These are phyloP conservation scores for Lanistes nyassanus DNA, from an alignment of 1,140 invertebrate genomes.

Conservation along the genomic window DNA sequence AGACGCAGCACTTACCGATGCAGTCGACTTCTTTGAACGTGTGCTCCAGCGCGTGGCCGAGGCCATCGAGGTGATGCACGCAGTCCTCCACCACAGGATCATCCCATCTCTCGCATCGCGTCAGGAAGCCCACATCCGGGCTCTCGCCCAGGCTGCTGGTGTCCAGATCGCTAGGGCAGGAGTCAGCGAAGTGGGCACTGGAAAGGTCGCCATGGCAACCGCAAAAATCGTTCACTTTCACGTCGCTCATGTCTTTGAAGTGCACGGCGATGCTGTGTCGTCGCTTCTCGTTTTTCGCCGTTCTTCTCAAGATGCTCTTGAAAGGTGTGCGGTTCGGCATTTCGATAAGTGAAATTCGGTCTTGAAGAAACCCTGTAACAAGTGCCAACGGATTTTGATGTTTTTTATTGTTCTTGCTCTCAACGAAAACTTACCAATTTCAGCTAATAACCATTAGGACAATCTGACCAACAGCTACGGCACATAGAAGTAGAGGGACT, in stretches of 20 bases:
- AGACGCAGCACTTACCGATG: neutral
- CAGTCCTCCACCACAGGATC: neutral
- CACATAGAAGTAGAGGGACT: too few species aligned
- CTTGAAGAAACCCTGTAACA: too few species aligned
- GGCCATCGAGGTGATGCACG: slow-evolving; percentile 15
- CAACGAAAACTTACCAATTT: too few species aligned
- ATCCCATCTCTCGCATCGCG: neutral
- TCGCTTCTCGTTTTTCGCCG: neutral
- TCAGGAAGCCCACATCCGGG: neutral
- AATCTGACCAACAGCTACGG: too few species aligned
- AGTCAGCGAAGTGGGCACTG: neutral
- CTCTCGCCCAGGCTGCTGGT: neutral
- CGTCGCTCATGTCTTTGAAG: slow-evolving; percentile 1
- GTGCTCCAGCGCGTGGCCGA: slow-evolving; percentile 15
- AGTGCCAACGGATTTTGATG: too few species aligned
- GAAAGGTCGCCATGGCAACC: neutral
- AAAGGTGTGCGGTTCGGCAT: too few species aligned
- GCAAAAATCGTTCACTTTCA: neutral
- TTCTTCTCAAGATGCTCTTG: slow-evolving; percentile 6
- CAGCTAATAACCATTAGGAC: too few species aligned
- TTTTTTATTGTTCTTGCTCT: too few species aligned
- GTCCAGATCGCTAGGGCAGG: neutral
- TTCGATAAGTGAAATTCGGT: too few species aligned
- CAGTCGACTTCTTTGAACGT: slow-evolving; percentile 19
- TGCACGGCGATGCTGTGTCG: neutral